A percentile compares a stretch with the other conserved stretches of the same genome.
Evolutionary conservation across 2,888 invertebrate species (phyloP).

Genomic region (Tenthredo mesomela): DNA sequence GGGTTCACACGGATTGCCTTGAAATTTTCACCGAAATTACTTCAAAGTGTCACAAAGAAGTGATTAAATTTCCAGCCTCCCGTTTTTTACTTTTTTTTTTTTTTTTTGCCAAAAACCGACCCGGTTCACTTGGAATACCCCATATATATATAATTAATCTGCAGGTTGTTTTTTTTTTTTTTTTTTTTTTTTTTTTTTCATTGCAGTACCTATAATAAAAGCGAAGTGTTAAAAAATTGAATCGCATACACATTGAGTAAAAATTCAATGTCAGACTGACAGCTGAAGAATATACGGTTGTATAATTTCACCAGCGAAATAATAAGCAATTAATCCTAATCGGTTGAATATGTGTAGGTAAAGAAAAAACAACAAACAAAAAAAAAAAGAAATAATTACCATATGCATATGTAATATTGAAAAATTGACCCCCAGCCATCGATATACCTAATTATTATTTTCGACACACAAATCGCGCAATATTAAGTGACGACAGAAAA

Average conservation of each 20-base stretch:
- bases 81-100: too few species aligned
- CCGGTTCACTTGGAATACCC: too few species aligned
- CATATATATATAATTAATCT: too few species aligned
- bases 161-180: background rate
- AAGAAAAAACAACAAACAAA: background rate
- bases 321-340: constrained; percentile 19
- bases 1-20: too few species aligned
- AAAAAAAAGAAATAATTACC: background rate
- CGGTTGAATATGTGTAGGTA: background rate
- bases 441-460: constrained; percentile 13
- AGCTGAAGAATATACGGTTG: background rate
- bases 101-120: too few species aligned
- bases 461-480: background rate
- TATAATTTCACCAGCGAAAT: background rate
- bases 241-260: background rate
- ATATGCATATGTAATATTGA: background rate
- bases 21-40: too few species aligned
- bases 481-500: background rate
- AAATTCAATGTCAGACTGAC: constrained; percentile 17
- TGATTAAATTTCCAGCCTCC: too few species aligned
- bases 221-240: background rate
- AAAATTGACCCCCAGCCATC: background rate
- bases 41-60: too few species aligned
- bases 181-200: background rate
- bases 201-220: background rate